Base-by-base conservation (phyloP, 2,888 invertebrate species). In the Leptopilina myrica region DNA sequence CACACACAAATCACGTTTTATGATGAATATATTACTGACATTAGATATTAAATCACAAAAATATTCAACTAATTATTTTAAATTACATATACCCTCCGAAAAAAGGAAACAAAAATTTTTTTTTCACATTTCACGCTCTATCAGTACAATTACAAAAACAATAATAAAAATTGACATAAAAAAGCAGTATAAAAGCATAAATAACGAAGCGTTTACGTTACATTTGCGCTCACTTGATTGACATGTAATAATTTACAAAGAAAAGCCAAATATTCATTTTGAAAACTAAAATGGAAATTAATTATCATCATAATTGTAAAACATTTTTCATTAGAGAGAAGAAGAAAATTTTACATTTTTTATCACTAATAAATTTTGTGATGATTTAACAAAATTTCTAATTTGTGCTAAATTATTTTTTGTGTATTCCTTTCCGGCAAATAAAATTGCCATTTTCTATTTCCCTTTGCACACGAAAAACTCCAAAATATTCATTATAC, bases 161-260 rank as follows among this genome's bases (percentile, higher is more conserved):
- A 20, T 8, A 62, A 62, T 33, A 33, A 33, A 33, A 62, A 62
- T n/a, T n/a, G 6, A 59, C n/a, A 7, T 15, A 5, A 20, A 62
- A 62, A 62, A 62, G 62, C 62, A 62, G 62, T 62, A 62, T 62
- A 62, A 62, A 62, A 62, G 62, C 62, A 62, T 62, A 62, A 62
- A 62, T 62, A 62, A 62, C n/a, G n/a, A 62, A 62, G 62, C 62
- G 15, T 59, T 59, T 15, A 59, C 14, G 15, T n/a, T 59, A 59
- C 6, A 43, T 43, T 43, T 1, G 20, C 20, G 20, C 20, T 20
- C 4, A 43, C 43, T 43, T 43, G 12, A 59, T 59, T 59, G 59
- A 59, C 59, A 20, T 20, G 20, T 20, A 20, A 20, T 20, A 5
- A 59, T 59, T 33, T 7, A 6, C 20, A 62, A 20, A 5, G 20